Conservation (phyloP, 2,113 vertebrate genomes). For the Fregetta grallaria region DNA sequence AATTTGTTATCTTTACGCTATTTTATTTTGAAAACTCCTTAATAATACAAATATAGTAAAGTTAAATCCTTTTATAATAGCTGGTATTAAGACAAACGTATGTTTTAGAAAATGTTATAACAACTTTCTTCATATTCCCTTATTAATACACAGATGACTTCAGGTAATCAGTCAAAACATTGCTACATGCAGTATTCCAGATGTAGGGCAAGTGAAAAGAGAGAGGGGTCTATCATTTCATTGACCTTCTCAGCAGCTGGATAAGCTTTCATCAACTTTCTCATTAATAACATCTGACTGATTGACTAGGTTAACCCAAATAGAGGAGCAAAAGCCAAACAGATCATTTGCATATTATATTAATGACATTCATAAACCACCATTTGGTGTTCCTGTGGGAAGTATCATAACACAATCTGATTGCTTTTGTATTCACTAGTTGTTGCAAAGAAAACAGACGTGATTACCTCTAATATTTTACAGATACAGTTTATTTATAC, state of each 20-base stretch:
- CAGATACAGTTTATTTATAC: background rate
- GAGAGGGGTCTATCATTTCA: background rate
- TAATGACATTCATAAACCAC: conserved; percentile 59
- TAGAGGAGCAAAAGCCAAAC: background rate
- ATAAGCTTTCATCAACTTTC: conserved; percentile 27
- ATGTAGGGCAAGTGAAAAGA: background rate
- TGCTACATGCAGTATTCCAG: background rate
- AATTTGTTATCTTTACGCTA: background rate
- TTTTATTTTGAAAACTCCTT: background rate
- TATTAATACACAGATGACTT: conserved; percentile 14
- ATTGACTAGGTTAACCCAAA: conserved; percentile 61
- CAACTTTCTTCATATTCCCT: background rate
- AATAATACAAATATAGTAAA: background rate
- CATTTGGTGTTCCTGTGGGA: conserved; percentile 57
- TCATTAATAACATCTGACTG: conserved; percentile 47
- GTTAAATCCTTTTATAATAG: background rate
- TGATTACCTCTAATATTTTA: background rate
- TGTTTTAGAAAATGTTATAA: background rate
- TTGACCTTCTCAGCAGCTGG: conserved; percentile 42
- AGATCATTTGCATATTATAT: conserved; percentile 64
- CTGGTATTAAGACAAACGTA: background rate
- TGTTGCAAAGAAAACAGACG: conserved; percentile 31
- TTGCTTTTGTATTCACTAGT: conserved; percentile 18
- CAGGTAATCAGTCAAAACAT: background rate
- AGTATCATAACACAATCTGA: background rate